Evolutionary conservation across 2,113 vertebrate genomes (phyloP), one percentile per base, ranked within the genome.

Genomic region (Phyllostomus hastatus): DNA sequence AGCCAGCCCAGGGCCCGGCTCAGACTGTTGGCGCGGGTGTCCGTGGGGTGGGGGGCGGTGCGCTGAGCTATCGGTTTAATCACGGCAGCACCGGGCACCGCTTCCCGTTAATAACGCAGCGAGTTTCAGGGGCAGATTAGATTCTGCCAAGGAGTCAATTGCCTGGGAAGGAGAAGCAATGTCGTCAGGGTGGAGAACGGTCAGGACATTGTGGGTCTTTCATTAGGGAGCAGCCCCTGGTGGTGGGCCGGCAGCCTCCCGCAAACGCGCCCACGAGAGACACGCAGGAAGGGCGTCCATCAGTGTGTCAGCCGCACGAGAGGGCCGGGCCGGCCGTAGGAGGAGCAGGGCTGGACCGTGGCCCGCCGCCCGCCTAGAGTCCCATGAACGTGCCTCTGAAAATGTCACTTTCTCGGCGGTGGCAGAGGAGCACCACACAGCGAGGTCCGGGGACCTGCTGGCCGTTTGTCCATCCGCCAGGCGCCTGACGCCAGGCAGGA

Each of bases 81-180:
- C 99, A 99, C 88, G 76, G 94, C 57, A 72, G 93, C 95, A 94
- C 98, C 97, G 24, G 73, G 97, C 97, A 79, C 98, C 78, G 94
- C 97, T 98, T 97, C 98, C 98, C 98, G 98, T 99, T 99, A 99
- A 99, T 99, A 99, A 99, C 98, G 99, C 98, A 99, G 98, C 97
- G 96, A 96, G 96, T 98, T 97, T 97, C 98, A 98, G 98, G 76
- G 41, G 95, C 95, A 98, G 99, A 99, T 99, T 99, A 98, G 99
- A 99, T 99, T 99, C 99, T 98, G 95, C 92, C 97, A 98, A 99
- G 97, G 98, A 97, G 96, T 96, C 96, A 98, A 97, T 97, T 98
- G 98, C 97, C 96, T 50, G 61, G 97, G 97, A 98, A 98, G 97
- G 98, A 90, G 96, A 94, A 96, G 95, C 76, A 95, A 96, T 96